Percentiles rank a stretch among this genome's conserved stretches.
These are phyloP conservation scores for Steromphala cineraria DNA, from an alignment of 2,888 invertebrate species.

Conservation along the genomic window DNA sequence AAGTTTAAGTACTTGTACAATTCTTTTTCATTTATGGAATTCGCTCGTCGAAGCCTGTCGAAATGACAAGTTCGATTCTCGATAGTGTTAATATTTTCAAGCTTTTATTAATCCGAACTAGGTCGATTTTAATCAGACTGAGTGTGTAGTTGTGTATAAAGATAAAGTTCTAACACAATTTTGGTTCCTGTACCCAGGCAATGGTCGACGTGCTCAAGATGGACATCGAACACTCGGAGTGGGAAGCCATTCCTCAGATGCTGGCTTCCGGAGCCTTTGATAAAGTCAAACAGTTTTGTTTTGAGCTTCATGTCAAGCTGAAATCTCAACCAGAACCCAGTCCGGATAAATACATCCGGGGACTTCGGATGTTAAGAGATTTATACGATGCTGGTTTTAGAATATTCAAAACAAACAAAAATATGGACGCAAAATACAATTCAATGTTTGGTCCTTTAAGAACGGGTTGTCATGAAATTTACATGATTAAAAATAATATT, in stretches of 20 bases:
- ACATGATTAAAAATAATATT: background rate
- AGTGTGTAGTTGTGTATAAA: too few relatives aligned
- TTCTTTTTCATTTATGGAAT: too few relatives aligned
- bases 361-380: background rate
- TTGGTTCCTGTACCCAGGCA: background rate
- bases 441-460: background rate
- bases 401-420: constrained; percentile 8
- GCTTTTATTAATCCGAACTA: too few relatives aligned
- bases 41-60: too few relatives aligned
- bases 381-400: constrained; percentile 7
- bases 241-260: background rate
- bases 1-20: too few relatives aligned
- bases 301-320: constrained; percentile 1
- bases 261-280: background rate
- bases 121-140: too few relatives aligned
- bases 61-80: too few relatives aligned
- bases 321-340: background rate
- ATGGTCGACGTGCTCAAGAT: background rate
- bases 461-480: background rate
- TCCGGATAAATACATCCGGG: background rate
- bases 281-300: background rate
- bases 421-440: background rate
- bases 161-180: too few relatives aligned
- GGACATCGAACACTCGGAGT: background rate
- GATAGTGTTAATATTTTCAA: too few relatives aligned